Base-by-base conservation (phyloP, 2,888 invertebrate species). In the Lingula anatina region DNA sequence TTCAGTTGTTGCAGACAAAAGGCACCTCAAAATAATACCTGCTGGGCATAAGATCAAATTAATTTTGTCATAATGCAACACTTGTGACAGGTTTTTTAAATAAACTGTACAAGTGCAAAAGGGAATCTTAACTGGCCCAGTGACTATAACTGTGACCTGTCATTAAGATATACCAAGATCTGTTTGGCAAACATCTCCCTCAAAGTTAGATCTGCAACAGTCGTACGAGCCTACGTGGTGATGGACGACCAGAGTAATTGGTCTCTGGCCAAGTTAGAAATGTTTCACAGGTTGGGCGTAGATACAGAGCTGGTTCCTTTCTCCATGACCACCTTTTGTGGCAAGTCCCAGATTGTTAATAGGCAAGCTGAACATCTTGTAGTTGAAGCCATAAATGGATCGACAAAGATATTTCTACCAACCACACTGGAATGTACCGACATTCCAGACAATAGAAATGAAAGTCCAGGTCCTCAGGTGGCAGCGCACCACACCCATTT, bases 391-490 rank as follows among this genome's bases (percentile, higher is more conserved):
- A 5, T 51, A 15, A 43, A 47, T 31, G 47, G 47, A n/a, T 18
- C 21, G 4, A 37, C 23, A 3, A 21, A 20, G 5, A 18, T 53
- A 15, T 35, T 47, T 4, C 28, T 57, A 12, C 51, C 55, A n/a
- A 40, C 38, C 18, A 20, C 53, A 4, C 46, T 49, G 18, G 55
- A 57, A 41, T 57, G 57, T 27, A 15, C 9, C 9, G 18, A 57
- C 20, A 57, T 55, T 21, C 57, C 53, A 2, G 41, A 49, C 25
- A 50, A 42, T 20, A 31, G 51, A n/a, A 35, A 46, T 3, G 56
- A 56, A 35, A 55, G 54, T 38, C 56, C 54, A 12, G 50, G 52
- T 9, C 54, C 50, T 24, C 45, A 47, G 24, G 44, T 60, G 7
- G 54, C 56, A 1, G 2, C 3, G 9, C 28, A 40, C 20, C 45